Evolutionary conservation across 1,140 invertebrate species (phyloP).

Genomic region (Panulirus ornatus): DNA sequence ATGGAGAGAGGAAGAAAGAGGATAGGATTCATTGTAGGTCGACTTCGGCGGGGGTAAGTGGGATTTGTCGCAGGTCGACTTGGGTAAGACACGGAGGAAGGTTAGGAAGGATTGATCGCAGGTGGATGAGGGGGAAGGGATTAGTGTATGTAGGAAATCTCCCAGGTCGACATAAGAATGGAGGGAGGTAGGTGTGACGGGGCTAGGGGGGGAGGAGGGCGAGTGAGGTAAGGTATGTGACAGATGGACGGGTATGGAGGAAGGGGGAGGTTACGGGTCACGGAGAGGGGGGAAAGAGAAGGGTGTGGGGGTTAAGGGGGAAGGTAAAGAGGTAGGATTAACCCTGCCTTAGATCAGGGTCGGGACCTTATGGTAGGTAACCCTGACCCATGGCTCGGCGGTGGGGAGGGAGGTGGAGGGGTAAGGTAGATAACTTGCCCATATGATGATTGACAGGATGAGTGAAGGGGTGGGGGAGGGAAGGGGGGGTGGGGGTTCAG

Average conservation of each 20-base stretch:
- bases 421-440: not conserved
- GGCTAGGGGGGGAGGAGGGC: not conserved
- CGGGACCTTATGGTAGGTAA: no score
- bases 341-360: not conserved
- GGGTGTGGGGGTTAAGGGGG: not conserved
- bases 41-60: not conserved
- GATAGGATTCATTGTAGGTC: not conserved
- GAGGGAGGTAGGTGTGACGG: not conserved
- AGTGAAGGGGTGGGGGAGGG: not conserved
- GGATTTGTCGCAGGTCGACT: no score
- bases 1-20: not conserved
- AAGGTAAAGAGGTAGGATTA: not conserved
- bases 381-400: no score
- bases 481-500: no score
- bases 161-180: not conserved
- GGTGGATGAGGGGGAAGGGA: not conserved
- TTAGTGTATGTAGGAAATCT: not conserved
- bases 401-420: not conserved
- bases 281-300: not conserved
- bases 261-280: not conserved
- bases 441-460: not conserved
- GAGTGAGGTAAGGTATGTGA: not conserved
- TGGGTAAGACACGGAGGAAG: not conserved
- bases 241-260: not conserved
- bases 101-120: not conserved